Conservation (phyloP, 2,113 vertebrate species). For the Bettongia penicillata region DNA sequence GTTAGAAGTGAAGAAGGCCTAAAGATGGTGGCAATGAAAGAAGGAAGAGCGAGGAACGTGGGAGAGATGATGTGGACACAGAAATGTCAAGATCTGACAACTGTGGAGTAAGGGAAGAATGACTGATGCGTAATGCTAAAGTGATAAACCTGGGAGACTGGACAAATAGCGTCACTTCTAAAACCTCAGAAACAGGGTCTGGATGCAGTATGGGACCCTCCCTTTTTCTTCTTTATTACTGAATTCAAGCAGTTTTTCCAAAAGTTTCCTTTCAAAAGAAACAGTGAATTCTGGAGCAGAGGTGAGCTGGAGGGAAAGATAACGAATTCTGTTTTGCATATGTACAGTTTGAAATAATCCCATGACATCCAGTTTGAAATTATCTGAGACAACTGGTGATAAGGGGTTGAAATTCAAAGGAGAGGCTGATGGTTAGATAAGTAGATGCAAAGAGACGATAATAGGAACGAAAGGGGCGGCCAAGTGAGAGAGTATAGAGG, state of each 20-base stretch:
- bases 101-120: neutral
- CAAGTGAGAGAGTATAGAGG: no score
- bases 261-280: neutral
- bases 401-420: no score
- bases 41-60: neutral
- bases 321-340: no score
- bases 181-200: neutral
- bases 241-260: neutral
- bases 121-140: neutral
- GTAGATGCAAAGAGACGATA: no score
- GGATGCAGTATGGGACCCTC: neutral
- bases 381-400: no score
- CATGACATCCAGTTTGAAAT: no score
- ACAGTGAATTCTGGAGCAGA: neutral
- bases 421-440: no score
- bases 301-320: no score
- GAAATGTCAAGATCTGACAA: neutral
- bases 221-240: neutral
- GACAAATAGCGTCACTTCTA: neutral
- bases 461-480: no score
- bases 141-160: neutral
- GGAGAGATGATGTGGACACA: neutral
- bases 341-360: no score
- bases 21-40: neutral
- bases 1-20: neutral